phyloP scores from a whole-genome alignment of 2,797 vertebrate species.

The Selene dorsalis region DNA sequence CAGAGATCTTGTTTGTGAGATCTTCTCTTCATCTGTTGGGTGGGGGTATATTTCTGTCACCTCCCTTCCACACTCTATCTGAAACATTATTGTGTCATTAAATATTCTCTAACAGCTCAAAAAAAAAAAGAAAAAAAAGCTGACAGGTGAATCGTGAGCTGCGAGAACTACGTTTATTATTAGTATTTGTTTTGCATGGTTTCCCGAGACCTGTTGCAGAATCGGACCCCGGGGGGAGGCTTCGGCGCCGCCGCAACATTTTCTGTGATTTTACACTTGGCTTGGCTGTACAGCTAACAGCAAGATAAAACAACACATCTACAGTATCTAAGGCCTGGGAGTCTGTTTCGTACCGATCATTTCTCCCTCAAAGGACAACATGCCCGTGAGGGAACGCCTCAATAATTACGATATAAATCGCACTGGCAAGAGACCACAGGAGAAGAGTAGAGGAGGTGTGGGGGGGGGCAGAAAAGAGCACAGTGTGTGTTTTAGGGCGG shows the following conservation, averaged over 20 bases:
- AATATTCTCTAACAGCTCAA: conserved; percentile 28
- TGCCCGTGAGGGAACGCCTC: conserved; percentile 59
- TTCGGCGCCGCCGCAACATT: conserved; percentile 29
- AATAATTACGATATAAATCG: conserved; percentile 70
- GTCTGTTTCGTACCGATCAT: conserved; percentile 60
- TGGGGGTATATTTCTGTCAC: conserved; percentile 41
- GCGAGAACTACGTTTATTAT: conserved; percentile 56
- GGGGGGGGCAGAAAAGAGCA: conserved; percentile 13
- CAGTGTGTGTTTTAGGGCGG: conserved; percentile 47
- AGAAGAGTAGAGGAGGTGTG: conserved; percentile 23
- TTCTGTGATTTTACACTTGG: conserved; percentile 72
- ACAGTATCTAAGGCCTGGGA: conserved; percentile 48
- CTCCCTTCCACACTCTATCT: conserved; percentile 43
- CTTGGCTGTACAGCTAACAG: conserved; percentile 68
- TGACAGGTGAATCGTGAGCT: conserved; percentile 38
- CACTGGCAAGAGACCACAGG: conserved; percentile 27
- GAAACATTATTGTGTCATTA: conserved; percentile 53
- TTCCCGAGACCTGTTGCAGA: conserved; percentile 69
- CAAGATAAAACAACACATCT: conserved; percentile 70
- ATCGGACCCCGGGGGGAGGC: conserved; percentile 43
- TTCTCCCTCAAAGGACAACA: conserved; percentile 62
- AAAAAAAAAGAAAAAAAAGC: conserved; percentile 19
- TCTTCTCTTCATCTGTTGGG: conserved; percentile 37
- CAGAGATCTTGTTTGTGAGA: conserved; percentile 15
- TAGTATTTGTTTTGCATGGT: conserved; percentile 66